Evolutionary conservation across 2,113 vertebrate genomes (phyloP).

Genomic region (Phrynosoma platyrhinos): DNA sequence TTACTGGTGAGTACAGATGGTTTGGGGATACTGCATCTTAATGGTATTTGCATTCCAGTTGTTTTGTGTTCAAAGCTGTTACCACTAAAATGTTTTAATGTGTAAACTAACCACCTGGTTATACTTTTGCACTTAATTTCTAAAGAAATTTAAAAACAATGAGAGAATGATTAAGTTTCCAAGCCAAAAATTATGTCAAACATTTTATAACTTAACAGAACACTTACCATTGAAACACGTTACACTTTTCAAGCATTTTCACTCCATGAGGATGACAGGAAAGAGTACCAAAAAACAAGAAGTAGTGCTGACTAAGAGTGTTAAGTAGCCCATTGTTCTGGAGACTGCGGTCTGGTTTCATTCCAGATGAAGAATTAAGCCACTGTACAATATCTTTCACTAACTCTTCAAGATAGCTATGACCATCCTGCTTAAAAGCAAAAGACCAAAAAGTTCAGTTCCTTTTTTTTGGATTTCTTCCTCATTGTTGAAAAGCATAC

Average conservation of each 20-base stretch:
- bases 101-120: not conserved
- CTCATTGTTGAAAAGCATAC: not conserved
- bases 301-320: constrained; percentile 98
- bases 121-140: not conserved
- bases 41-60: not conserved
- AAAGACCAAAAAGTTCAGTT: constrained; percentile 21
- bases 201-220: constrained; percentile 1
- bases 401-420: constrained; percentile 93
- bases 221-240: constrained; percentile 95
- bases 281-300: constrained; percentile 95
- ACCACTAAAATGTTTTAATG: not conserved
- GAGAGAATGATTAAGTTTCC: not conserved
- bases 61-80: not conserved
- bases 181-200: not conserved
- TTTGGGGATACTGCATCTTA: not conserved
- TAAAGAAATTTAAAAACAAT: not conserved
- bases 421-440: constrained; percentile 86
- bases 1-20: not conserved
- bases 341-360: constrained; percentile 93
- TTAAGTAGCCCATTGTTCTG: constrained; percentile 94
- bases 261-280: constrained; percentile 94
- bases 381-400: constrained; percentile 95
- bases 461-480: not conserved
- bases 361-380: constrained; percentile 89
- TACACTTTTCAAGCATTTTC: constrained; percentile 98